Conservation (phyloP, 2,113 vertebrate species). For the Leucoraja erinaceus region DNA sequence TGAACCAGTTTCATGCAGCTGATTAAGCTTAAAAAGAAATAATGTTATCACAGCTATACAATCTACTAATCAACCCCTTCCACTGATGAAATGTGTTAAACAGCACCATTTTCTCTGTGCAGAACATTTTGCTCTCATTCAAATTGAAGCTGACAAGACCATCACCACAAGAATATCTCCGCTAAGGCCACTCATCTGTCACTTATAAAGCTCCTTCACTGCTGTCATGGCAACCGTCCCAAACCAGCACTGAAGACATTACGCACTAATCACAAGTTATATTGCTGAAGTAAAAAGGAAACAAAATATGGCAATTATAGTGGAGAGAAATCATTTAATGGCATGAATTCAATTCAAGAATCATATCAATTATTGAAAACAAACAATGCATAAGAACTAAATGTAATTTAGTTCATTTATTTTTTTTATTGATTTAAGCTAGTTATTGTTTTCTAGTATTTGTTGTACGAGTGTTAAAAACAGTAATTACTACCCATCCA, state of each 20-base stretch:
- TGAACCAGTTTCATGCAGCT: background rate
- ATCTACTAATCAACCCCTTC: background rate
- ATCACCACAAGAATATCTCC: background rate
- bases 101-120: background rate
- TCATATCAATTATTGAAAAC: background rate
- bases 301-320: background rate
- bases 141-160: slow-evolving; percentile 23
- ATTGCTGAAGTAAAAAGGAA: slow-evolving; percentile 6
- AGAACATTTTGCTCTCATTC: background rate
- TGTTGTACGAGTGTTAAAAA: no score
- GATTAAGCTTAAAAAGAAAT: background rate
- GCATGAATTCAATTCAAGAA: background rate
- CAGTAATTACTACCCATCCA: no score
- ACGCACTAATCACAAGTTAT: background rate
- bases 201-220: slow-evolving; percentile 11
- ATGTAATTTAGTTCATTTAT: background rate
- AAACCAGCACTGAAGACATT: background rate
- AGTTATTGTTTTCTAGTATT: no score
- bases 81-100: background rate
- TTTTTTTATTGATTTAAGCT: background rate
- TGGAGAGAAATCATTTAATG: background rate
- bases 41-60: background rate
- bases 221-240: background rate
- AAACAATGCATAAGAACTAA: background rate
- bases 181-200: slow-evolving; percentile 13